A percentile compares a stretch with the other conserved stretches of the same genome.
These are phyloP conservation scores for Enteromius afrohamiltoni DNA, from an alignment of 2,797 vertebrate species.

Conservation along the genomic window DNA sequence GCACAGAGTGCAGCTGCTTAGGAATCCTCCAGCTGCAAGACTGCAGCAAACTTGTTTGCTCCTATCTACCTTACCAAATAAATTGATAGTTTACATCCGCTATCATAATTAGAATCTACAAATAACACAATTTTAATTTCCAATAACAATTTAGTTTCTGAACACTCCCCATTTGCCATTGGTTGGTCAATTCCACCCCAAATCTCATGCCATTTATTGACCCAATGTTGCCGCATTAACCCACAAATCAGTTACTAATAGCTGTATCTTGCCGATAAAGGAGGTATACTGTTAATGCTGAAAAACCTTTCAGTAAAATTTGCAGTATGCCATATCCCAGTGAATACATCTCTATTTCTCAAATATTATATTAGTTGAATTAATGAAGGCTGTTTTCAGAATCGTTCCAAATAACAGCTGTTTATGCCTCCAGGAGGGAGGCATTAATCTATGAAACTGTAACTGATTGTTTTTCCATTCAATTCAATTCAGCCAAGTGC, in stretches of 20 bases:
- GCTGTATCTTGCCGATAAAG: not conserved
- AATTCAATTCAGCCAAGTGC: conserved; percentile 20
- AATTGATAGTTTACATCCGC: not conserved
- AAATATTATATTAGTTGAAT: conserved; percentile 15
- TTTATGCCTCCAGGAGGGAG: conserved; percentile 15
- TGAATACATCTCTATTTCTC: not conserved
- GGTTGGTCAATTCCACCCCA: not conserved
- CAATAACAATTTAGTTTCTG: not conserved
- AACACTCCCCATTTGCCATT: not conserved
- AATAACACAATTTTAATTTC: not conserved
- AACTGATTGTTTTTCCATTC: conserved; percentile 17
- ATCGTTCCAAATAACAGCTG: not conserved
- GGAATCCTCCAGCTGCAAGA: conserved; percentile 12
- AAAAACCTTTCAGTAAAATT: not conserved
- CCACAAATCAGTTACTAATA: not conserved
- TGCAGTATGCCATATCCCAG: not conserved
- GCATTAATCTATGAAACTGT: conserved; percentile 7
- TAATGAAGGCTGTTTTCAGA: not conserved
- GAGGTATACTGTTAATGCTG: not conserved
- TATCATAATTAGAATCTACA: not conserved
- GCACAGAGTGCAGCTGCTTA: conserved; percentile 17
- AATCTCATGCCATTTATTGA: not conserved
- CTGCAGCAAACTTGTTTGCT: conserved; percentile 16
- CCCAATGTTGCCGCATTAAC: not conserved
- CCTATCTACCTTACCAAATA: not conserved